phyloP scores from a whole-genome alignment of 2,797 vertebrate genomes.

The Etheostoma perlongum region DNA sequence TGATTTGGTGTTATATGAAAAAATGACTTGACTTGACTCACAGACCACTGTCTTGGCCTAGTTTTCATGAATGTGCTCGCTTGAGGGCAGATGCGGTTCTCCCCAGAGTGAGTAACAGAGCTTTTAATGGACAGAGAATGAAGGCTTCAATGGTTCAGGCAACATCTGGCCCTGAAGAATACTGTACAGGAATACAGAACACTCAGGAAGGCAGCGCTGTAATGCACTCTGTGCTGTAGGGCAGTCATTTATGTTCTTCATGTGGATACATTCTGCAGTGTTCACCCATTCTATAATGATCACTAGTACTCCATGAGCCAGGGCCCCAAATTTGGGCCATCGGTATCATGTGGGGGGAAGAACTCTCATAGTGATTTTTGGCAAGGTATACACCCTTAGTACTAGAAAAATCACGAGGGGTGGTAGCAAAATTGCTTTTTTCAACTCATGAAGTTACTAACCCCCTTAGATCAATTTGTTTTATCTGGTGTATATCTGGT shows the following conservation, averaged over 20 bases:
- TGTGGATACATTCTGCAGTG: neutral
- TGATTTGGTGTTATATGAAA: too few species aligned
- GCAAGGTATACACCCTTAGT: too few species aligned
- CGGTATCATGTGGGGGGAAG: too few species aligned
- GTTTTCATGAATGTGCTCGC: slow-evolving; percentile 60
- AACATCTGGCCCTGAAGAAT: slow-evolving; percentile 59
- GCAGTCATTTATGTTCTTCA: neutral
- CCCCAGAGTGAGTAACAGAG: slow-evolving; percentile 57
- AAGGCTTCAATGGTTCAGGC: slow-evolving; percentile 51
- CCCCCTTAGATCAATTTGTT: too few species aligned
- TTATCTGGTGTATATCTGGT: too few species aligned
- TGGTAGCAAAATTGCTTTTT: too few species aligned
- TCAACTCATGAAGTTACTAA: too few species aligned
- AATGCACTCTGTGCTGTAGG: neutral
- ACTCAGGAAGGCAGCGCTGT: slow-evolving; percentile 15
- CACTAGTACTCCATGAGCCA: too few species aligned
- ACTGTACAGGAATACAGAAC: slow-evolving; percentile 34
- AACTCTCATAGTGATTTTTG: too few species aligned
- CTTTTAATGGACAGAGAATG: slow-evolving; percentile 65
- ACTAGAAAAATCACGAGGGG: too few species aligned
- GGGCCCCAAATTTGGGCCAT: too few species aligned
- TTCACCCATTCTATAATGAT: neutral
- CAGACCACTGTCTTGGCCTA: slow-evolving; percentile 60
- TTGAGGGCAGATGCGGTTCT: slow-evolving; percentile 62
- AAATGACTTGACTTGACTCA: too few species aligned